phyloP scores from a whole-genome alignment of 2,113 vertebrate genomes.

The Prunella fulvescens region DNA sequence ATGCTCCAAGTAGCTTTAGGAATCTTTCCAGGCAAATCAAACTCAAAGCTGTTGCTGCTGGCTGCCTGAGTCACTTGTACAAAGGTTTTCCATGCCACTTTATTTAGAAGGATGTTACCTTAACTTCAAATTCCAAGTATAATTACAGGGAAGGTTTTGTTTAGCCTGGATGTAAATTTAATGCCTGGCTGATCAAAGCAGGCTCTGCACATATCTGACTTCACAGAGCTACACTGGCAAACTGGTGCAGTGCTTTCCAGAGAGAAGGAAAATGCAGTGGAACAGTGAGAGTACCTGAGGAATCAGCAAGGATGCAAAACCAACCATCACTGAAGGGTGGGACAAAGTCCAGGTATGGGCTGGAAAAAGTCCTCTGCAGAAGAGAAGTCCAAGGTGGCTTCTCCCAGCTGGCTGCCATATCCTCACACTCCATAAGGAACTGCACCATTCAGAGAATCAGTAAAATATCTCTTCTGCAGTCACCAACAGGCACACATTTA shows the following conservation, averaged over 20 bases:
- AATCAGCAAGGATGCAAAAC: not conserved
- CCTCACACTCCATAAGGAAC: not conserved
- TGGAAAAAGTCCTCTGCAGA: not conserved
- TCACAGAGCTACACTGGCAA: not conserved
- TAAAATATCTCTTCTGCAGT: not conserved
- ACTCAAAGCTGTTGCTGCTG: conserved; percentile 8
- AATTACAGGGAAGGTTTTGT: not conserved
- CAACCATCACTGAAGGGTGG: not conserved
- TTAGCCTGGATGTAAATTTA: not conserved
- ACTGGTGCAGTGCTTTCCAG: not conserved
- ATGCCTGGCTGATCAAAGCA: not conserved
- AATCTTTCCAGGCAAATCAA: not conserved
- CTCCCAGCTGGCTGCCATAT: not conserved
- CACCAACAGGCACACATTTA: not conserved
- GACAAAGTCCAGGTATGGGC: not conserved
- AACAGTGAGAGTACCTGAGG: not conserved
- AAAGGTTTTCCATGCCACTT: not conserved
- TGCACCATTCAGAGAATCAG: not conserved
- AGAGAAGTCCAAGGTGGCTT: not conserved
- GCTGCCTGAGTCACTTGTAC: not conserved
- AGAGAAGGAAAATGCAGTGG: not conserved
- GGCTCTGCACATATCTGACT: not conserved
- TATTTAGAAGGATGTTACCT: not conserved
- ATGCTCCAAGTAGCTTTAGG: not conserved
- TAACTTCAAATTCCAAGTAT: not conserved